phyloP scores from a whole-genome alignment of 2,113 vertebrate species.

The Lathamus discolor region DNA sequence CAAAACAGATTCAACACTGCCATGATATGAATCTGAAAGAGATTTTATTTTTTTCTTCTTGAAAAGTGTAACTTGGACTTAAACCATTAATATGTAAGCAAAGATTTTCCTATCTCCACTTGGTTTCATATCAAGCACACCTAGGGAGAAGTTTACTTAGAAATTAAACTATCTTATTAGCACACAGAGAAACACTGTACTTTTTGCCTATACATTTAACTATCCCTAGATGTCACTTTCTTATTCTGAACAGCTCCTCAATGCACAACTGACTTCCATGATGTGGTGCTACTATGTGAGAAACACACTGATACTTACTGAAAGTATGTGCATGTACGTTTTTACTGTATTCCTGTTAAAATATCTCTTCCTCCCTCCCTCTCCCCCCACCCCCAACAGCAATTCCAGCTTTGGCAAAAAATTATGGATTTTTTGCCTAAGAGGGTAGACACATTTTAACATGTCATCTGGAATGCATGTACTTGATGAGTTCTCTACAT shows the following conservation, averaged over 20 bases:
- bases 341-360: not conserved
- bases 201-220: not conserved
- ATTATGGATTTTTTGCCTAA: not conserved
- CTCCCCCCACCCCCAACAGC: not conserved
- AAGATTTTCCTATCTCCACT: not conserved
- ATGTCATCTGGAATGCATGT: conserved; percentile 29
- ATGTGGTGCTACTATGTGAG: not conserved
- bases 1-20: not conserved
- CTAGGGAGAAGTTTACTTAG: not conserved
- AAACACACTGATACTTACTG: not conserved
- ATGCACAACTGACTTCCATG: not conserved
- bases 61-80: not conserved
- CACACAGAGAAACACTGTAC: not conserved
- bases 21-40: not conserved
- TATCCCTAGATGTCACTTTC: not conserved
- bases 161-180: not conserved
- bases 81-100: not conserved
- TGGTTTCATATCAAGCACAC: not conserved
- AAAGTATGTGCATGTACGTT: not conserved
- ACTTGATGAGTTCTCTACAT: not conserved
- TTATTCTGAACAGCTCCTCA: not conserved
- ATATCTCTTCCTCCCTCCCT: not conserved
- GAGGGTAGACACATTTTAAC: conserved; percentile 2
- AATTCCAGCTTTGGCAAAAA: not conserved
- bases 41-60: not conserved